Base-by-base conservation (phyloP, 2,888 invertebrate genomes). In the Hybos culiciformis region DNA sequence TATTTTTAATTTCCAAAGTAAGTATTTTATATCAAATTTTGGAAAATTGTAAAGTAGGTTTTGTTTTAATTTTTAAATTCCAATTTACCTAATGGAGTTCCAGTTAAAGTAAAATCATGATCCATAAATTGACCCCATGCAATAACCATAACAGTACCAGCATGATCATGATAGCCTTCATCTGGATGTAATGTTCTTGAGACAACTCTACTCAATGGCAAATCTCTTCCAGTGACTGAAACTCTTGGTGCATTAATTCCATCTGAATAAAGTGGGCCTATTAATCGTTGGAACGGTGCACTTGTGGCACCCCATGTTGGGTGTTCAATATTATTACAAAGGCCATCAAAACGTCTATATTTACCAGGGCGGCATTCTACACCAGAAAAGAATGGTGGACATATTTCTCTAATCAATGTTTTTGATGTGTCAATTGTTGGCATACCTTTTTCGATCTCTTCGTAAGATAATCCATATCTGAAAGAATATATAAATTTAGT, bases 111-210 rank as follows among this genome's bases (percentile, higher is more conserved):
- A 56, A 85, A 86, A 65, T 91, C 91, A 70, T 92, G 91, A 67
- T 91, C 91, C 79, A 91, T 87, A 68, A 91, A 90, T 68, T 91
- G 91, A 54, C 91, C 91, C 91, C 91, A 92, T 44, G 90, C 88
- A 48, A 63, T 64, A 38, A 91, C 80, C 83, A 91, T 86, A 54
- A 90, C 87, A 23, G 91, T 91, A 41, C 90, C 88, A 21, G 90
- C 90, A 66, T 90, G 90, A 66, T 92, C 91, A 62, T 91, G 90
- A 71, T 79, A 90, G 32, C 90, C 90, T 52, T 90, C 87, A 57
- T 92, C 91, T 29, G 88, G 85, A 65, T 92, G 92, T 78, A 91
- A 84, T 31, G 86, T 87, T 41, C 88, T 77, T 15, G 91, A 91
- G 15, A 91, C 88, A 36, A 90, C 74, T 36, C 91, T 76, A 0